Conservation (phyloP, 2,888 invertebrate genomes). For the Ganaspis brasiliensis region DNA sequence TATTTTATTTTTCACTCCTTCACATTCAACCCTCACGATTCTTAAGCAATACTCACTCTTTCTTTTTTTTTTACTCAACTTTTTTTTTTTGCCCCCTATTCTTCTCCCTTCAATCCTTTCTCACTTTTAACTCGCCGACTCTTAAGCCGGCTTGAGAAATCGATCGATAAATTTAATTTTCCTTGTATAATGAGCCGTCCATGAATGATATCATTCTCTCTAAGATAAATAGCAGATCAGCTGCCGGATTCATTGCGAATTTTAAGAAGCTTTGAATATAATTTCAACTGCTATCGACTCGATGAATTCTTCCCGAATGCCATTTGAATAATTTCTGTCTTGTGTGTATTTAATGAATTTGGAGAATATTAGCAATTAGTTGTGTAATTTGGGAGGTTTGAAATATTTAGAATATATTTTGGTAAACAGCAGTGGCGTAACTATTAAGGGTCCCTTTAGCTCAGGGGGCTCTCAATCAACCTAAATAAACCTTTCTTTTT, state of each 20-base stretch:
- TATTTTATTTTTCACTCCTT: neutral
- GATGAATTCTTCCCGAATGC: no score
- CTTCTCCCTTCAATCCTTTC: conserved; percentile 10
- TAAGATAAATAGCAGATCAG: neutral
- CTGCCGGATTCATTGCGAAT: neutral
- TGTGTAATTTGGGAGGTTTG: no score
- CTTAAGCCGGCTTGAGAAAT: neutral
- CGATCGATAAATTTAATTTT: conserved; percentile 10
- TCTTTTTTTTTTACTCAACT: conserved; percentile 31
- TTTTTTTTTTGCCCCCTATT: conserved; percentile 26
- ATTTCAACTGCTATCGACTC: neutral
- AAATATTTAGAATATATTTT: no score
- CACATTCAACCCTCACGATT: conserved; percentile 19
- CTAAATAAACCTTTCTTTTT: no score
- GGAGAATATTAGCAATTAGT: no score
- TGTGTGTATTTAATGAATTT: no score
- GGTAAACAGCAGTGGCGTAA: no score
- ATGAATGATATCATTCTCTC: neutral
- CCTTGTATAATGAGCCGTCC: neutral
- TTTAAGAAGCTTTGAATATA: neutral
- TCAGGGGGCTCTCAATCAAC: no score
- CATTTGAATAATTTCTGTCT: no score
- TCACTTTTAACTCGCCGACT: neutral
- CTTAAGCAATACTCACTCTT: neutral
- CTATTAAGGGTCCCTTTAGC: no score